These are phyloP conservation scores for Lithophane semibrunnea DNA, from an alignment of 2,888 invertebrate genomes.

Conservation along the genomic window DNA sequence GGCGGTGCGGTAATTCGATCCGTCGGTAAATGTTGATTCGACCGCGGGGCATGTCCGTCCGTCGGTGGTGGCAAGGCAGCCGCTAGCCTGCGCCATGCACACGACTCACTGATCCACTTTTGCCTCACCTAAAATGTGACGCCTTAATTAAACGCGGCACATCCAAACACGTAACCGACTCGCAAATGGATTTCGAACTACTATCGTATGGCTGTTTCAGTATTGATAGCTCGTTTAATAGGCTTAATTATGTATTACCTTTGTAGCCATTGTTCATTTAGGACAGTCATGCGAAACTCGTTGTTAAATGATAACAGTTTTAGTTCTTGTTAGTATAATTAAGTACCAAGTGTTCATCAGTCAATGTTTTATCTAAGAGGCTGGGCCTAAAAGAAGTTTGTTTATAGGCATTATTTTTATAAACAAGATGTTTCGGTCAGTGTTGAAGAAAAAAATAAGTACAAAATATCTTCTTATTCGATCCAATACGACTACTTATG, in stretches of 20 bases:
- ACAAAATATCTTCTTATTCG: neutral
- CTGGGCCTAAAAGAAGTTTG: neutral
- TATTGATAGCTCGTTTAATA: slow-evolving; percentile 40
- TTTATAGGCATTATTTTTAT: neutral
- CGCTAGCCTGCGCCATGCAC: slow-evolving; percentile 54
- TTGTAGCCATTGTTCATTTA: slow-evolving; percentile 25
- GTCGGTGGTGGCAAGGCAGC: slow-evolving; percentile 54
- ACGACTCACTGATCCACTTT: slow-evolving; percentile 80
- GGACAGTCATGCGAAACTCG: slow-evolving; percentile 12
- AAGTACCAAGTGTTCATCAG: neutral
- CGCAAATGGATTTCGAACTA: slow-evolving; percentile 43
- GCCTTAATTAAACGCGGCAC: slow-evolving; percentile 55
- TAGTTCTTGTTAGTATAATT: neutral
- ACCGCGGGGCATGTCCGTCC: slow-evolving; percentile 80
- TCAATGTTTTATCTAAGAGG: neutral
- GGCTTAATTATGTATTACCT: slow-evolving; percentile 46
- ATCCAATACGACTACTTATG: neutral
- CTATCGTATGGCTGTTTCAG: slow-evolving; percentile 26
- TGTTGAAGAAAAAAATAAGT: neutral
- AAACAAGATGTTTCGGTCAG: neutral
- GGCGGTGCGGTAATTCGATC: slow-evolving; percentile 87
- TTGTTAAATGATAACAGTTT: slow-evolving; percentile 3
- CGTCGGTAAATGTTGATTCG: slow-evolving; percentile 89
- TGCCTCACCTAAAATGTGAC: slow-evolving; percentile 54
- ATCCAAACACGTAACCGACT: slow-evolving; percentile 44